phyloP scores from a whole-genome alignment of 2,888 invertebrate species.

The Cataglyphis altisquamis region DNA sequence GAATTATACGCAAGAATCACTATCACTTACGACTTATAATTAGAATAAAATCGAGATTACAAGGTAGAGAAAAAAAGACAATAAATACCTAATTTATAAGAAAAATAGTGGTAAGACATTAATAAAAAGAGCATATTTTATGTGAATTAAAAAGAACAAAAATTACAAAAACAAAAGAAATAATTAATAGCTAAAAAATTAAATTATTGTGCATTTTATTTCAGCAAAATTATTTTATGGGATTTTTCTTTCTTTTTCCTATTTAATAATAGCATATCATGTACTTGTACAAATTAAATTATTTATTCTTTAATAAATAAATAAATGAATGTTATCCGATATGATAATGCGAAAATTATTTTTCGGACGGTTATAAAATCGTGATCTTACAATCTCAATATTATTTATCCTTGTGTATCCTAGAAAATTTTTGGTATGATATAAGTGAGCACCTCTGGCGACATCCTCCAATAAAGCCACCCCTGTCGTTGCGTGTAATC shows the following conservation, averaged over 20 bases:
- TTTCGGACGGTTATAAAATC: neutral
- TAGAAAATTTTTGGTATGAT: neutral
- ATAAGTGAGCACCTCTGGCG: conserved; percentile 80
- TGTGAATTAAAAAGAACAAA: neutral
- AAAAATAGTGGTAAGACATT: neutral
- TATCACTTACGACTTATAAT: neutral
- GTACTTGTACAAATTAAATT: neutral
- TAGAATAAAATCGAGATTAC: neutral
- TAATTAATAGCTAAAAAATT: neutral
- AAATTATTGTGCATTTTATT: neutral
- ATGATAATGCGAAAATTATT: neutral
- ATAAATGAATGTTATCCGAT: neutral
- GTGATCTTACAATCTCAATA: neutral
- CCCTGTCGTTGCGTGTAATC: conserved; percentile 86
- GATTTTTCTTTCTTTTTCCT: neutral
- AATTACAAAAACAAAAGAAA: neutral
- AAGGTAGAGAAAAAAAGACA: neutral
- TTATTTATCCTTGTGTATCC: neutral
- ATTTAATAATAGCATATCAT: neutral
- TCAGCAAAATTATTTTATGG: neutral
- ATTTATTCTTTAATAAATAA: neutral
- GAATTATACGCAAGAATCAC: neutral
- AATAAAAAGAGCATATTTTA: neutral
- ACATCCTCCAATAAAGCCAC: conserved; percentile 84
- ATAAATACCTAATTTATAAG: neutral